Base-by-base conservation (phyloP, 1,140 invertebrate species). In the Andricus grossulariae region DNA sequence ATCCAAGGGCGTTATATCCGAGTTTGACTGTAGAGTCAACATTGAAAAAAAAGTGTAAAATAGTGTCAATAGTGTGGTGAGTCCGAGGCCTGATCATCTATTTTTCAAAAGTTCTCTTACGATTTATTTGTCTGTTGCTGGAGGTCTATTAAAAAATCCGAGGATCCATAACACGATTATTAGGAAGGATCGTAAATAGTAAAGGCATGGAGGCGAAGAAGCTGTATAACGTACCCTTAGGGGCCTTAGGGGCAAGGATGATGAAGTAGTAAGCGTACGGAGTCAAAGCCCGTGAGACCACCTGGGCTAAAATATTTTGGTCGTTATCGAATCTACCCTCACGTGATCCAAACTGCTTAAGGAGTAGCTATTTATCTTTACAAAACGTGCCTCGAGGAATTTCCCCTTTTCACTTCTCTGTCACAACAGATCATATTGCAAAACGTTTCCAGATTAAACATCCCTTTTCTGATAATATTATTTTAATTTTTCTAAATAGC, bases 231-330 rank as follows among this genome's bases (percentile, higher is more conserved):
- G 25, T 32, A 32, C 25, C 76, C 74, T 78, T 49, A 72, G 81
- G 75, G 79, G 80, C 76, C 74, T 78, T 51, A 72, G 81, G 75
- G 79, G 80, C 81, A 82, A 80, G 82, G 83, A 85, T 85, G 80
- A 81, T 80, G 73, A 78, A 80, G 82, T 80, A 25, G 75, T 45
- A 54, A 49, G 73, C 32, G 32, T 49, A 21, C 55, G 21, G 66
- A 75, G 80, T 78, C 79, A 78, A 60, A 66, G 71, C 84, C 83
- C 84, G 77, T 76, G 83, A 82, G 85, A 83, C 83, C 80, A 81
- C 78, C 79, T 78, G 76, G 83, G 78, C 79, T 80, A 85, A 87
- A 84, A 87, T 87, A 85, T 87, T 85, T 87, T 83, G 80, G 70
- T 83, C 80, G 77, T 82, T 80, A 83, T 84, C 81, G 80, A 84